Evolutionary conservation across 2,888 invertebrate genomes (phyloP).

Genomic region (Tachina fera): DNA sequence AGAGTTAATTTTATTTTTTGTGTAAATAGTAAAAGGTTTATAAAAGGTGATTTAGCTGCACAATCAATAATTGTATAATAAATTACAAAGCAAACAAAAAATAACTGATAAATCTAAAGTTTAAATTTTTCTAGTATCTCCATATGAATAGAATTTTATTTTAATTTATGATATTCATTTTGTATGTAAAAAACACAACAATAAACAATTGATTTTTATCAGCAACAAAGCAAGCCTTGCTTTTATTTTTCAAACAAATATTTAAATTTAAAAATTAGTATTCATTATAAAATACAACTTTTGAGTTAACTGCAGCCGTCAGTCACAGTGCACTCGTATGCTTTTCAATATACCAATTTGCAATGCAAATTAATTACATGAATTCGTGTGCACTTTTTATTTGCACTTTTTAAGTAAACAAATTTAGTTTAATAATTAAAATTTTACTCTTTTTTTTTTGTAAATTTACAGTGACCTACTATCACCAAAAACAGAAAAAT

Average conservation of each 20-base stretch:
- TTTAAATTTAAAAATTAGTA: conserved; percentile 11
- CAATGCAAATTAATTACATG: conserved; percentile 18
- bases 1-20: too few species aligned
- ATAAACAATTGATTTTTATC: conserved; percentile 5
- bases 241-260: background rate
- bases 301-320: background rate
- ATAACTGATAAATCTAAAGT: too few species aligned
- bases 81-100: background rate
- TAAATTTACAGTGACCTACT: conserved; percentile 16
- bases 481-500: conserved; percentile 8
- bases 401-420: background rate
- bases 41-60: background rate
- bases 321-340: background rate
- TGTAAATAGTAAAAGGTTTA: background rate
- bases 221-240: background rate
- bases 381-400: background rate
- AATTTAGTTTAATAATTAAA: background rate
- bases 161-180: too few species aligned
- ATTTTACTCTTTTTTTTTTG: conserved; percentile 7
- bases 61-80: background rate
- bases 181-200: background rate
- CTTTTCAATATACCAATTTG: too few species aligned
- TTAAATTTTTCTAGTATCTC: background rate
- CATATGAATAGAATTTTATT: background rate
- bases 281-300: background rate